Evolutionary conservation across 2,888 invertebrate species (phyloP), one percentile per base, ranked within the genome.

Genomic region (Eristalis arbustorum): DNA sequence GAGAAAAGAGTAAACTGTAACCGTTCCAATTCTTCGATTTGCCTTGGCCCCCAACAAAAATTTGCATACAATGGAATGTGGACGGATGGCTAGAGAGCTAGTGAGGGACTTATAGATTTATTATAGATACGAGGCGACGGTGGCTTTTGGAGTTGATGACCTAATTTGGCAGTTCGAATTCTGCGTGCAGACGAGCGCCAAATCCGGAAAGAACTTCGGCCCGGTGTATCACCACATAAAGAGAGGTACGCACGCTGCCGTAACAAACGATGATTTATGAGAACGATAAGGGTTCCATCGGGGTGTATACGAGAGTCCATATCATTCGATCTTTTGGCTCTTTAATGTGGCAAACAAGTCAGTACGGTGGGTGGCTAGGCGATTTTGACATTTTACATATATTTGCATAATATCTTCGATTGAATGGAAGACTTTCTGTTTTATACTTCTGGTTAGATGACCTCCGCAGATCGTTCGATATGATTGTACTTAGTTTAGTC

Each of bases 11-110:
- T 56, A 61, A 74, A 78, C 74, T 83, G 49, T 66, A 75, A 78
- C 56, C 74, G 74, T 78, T 78, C 83, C 74, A 87, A 87, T 83
- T 87, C 87, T 78, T 87, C 87, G 87, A 87, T 87, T 83, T 77
- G 63, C 73, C 64, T 22, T 69, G 64, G 34, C 68, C 56, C 31
- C 31, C 59, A 23, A 59, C 14, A 23, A 25, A 6, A 85, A 85
- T 85, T 85, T 64, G 83, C 87, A 87, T 87, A 87, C 87, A 87
- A 87, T 87, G 59, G 69, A 49, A 56, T 59, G 28, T 34, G 14
- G 49, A 56, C 42, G 37, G 56, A 63, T n/a, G 63, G 69, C 23
- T 59, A 66, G 57, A 62, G 59, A 71, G 42, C 25, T 66, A 61
- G 28, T 74, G 23, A 23, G 63, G 23, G 56, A 40, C 63, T 76